phyloP scores from a whole-genome alignment of 2,113 vertebrate genomes.

The Aix galericulata region DNA sequence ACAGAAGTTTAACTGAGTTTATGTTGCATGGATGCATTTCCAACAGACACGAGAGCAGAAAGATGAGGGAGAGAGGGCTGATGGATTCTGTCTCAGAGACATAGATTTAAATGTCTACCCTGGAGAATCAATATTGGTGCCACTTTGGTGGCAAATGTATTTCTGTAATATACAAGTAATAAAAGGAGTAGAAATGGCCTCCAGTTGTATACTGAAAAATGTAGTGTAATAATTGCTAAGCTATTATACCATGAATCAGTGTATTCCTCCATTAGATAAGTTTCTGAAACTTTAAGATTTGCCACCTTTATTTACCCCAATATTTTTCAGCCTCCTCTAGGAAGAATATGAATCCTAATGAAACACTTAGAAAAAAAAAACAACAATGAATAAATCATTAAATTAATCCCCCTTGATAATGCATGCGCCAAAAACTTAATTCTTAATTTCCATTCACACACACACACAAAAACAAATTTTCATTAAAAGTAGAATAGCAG shows the following conservation, averaged over 20 bases:
- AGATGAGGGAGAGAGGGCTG: background rate
- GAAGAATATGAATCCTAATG: constrained; percentile 47
- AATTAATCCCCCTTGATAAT: constrained; percentile 27
- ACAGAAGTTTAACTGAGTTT: background rate
- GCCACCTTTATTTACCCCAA: background rate
- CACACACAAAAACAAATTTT: background rate
- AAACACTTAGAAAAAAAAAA: constrained; percentile 30
- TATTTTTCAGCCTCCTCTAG: background rate
- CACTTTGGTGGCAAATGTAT: background rate
- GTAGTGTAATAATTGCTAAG: background rate
- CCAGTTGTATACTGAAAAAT: background rate
- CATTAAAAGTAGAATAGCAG: constrained; percentile 31
- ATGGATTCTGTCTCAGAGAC: background rate
- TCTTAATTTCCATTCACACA: constrained; percentile 30
- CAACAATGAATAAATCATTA: constrained; percentile 27
- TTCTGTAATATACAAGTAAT: background rate
- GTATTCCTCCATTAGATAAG: background rate
- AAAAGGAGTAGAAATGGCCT: background rate
- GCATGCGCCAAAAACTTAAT: background rate
- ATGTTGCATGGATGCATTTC: background rate
- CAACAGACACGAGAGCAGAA: background rate
- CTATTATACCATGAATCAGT: background rate
- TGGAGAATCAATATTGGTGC: background rate
- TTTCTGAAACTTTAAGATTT: background rate
- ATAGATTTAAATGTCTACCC: background rate